These are phyloP conservation scores for Caenorhabditis sinica DNA, from an alignment of 2,888 invertebrate genomes.

Conservation along the genomic window DNA sequence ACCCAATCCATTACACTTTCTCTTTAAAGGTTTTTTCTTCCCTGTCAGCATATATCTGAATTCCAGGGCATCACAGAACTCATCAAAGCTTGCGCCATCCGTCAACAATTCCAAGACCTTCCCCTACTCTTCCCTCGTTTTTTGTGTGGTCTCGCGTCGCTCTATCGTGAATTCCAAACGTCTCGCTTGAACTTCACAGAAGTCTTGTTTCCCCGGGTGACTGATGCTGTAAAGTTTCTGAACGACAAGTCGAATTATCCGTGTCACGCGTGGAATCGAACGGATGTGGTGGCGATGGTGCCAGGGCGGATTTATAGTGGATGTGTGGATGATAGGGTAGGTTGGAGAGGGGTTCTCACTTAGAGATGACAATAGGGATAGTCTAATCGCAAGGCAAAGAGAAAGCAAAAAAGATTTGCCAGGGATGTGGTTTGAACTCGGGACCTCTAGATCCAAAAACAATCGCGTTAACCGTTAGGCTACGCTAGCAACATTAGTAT, in stretches of 20 bases:
- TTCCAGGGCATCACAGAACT: conserved; percentile 36
- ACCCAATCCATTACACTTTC: not conserved
- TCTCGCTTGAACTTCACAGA: conserved; percentile 10
- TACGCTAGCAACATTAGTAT: not conserved
- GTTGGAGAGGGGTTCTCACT: not conserved
- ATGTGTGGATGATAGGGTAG: conserved; percentile 39
- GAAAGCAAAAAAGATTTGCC: not conserved
- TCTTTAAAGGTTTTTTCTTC: not conserved
- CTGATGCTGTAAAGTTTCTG: conserved; percentile 14
- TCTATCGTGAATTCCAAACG: conserved; percentile 13
- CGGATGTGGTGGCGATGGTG: conserved; percentile 44
- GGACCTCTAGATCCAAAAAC: not conserved
- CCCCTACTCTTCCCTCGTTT: conserved; percentile 40
- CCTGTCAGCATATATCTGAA: not conserved
- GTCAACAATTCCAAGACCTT: not conserved
- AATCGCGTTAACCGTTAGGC: not conserved
- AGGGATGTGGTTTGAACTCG: not conserved
- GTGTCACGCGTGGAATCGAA: conserved; percentile 27
- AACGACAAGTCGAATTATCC: conserved; percentile 42
- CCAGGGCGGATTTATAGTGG: conserved; percentile 44
- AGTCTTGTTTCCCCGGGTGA: not conserved
- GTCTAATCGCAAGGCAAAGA: not conserved
- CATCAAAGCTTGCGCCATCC: not conserved
- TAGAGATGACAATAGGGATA: not conserved
- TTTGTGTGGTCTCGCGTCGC: conserved; percentile 26